phyloP scores from a whole-genome alignment of 2,797 vertebrate genomes.

The Crax fasciolata region DNA sequence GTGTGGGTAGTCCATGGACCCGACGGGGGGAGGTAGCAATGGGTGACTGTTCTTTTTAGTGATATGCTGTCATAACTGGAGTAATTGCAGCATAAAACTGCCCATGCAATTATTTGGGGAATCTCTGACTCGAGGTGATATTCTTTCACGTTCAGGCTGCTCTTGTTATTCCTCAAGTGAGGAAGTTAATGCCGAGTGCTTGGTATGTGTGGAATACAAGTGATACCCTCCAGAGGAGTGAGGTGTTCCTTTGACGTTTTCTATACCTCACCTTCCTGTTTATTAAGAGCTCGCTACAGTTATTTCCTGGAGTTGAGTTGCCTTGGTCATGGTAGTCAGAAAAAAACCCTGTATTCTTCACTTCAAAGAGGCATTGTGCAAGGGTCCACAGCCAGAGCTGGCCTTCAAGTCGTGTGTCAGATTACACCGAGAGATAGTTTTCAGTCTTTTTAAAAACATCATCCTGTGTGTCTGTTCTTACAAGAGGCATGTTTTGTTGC shows the following conservation, averaged over 20 bases:
- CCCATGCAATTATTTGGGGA: not conserved
- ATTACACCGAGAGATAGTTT: not conserved
- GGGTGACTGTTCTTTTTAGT: not conserved
- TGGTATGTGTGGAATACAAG: not conserved
- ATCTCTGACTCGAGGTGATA: not conserved
- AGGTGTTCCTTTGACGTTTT: not conserved
- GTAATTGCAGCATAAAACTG: not conserved
- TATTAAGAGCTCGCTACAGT: not conserved
- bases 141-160: not conserved
- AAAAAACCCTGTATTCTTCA: not conserved
- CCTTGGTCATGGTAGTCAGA: not conserved
- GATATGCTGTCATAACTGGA: not conserved
- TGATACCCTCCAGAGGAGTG: not conserved
- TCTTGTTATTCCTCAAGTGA: not conserved
- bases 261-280: not conserved
- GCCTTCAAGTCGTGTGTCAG: not conserved
- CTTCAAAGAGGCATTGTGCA: not conserved
- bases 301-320: not conserved
- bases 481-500: too few species aligned
- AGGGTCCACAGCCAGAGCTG: not conserved
- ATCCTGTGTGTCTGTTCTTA: too few species aligned
- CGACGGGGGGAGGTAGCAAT: not conserved
- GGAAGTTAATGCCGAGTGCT: not conserved
- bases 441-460: not conserved
- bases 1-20: not conserved